Evolutionary conservation across 2,797 vertebrate species (phyloP).

Genomic region (Peromyscus aztecus): DNA sequence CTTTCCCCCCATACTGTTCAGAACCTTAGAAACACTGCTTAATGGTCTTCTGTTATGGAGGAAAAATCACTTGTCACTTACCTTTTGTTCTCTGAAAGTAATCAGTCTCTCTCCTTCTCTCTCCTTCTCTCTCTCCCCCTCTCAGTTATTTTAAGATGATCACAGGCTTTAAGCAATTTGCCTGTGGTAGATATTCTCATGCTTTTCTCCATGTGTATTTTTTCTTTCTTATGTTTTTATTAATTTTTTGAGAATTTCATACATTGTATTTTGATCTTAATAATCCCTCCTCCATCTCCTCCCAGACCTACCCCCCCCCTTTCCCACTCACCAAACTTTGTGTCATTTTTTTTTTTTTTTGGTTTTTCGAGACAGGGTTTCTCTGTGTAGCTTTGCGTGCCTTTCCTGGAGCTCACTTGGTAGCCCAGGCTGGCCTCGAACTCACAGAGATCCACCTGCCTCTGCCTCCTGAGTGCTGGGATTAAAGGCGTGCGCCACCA

Average conservation of each 20-base stretch:
- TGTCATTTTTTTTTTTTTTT: background rate
- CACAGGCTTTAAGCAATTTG: background rate
- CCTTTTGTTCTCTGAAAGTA: background rate
- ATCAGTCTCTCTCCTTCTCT: background rate
- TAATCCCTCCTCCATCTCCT: background rate
- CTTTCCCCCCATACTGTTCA: background rate
- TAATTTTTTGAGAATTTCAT: background rate
- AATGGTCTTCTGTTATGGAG: background rate
- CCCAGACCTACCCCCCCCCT: background rate
- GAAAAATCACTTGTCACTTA: background rate
- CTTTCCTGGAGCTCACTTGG: too few species aligned
- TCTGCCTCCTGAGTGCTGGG: too few species aligned
- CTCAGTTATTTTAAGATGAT: background rate
- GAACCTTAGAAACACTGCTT: background rate
- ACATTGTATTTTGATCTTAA: background rate
- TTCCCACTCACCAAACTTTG: background rate
- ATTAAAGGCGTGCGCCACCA: too few species aligned
- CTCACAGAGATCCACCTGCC: too few species aligned
- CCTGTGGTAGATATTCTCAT: background rate
- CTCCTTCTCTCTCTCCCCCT: background rate
- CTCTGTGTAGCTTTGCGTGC: too few species aligned
- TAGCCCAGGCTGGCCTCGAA: too few species aligned
- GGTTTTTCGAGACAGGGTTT: too few species aligned
- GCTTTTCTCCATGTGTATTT: background rate
- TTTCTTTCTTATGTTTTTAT: background rate